phyloP scores from a whole-genome alignment of 2,113 vertebrate species.

The Pogonocichla stellata region DNA sequence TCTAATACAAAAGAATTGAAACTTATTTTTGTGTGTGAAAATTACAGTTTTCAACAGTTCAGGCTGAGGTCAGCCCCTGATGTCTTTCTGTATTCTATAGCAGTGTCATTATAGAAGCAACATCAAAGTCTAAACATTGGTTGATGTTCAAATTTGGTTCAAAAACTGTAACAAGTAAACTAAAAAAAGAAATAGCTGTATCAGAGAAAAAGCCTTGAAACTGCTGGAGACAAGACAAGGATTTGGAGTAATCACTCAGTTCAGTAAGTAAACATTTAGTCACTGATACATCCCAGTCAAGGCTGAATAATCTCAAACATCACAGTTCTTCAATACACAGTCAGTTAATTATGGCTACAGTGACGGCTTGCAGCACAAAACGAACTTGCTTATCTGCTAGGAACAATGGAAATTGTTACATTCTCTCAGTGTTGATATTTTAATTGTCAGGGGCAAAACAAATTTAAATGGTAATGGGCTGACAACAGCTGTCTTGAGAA shows the following conservation, averaged over 20 bases:
- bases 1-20: not conserved
- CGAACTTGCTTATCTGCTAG: constrained; percentile 25
- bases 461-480: constrained; percentile 26
- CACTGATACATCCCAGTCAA: constrained; percentile 55
- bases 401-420: constrained; percentile 43
- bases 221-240: constrained; percentile 14
- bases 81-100: not conserved
- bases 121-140: not conserved
- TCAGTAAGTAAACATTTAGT: constrained; percentile 57
- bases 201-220: constrained; percentile 28
- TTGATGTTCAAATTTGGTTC: not conserved
- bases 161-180: not conserved
- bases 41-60: not conserved
- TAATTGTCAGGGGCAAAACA: constrained; percentile 14
- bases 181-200: not conserved
- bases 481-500: constrained; percentile 8
- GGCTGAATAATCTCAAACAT: constrained; percentile 57
- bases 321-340: constrained; percentile 30
- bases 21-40: not conserved
- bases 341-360: constrained; percentile 29
- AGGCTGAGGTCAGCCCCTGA: not conserved
- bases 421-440: constrained; percentile 17
- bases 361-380: constrained; percentile 17
- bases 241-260: constrained; percentile 23
- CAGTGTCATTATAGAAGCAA: not conserved